A percentile compares a stretch with the other conserved stretches of the same genome.
phyloP scores from a whole-genome alignment of 1,140 invertebrate species.

The Zaprionus vittiger region DNA sequence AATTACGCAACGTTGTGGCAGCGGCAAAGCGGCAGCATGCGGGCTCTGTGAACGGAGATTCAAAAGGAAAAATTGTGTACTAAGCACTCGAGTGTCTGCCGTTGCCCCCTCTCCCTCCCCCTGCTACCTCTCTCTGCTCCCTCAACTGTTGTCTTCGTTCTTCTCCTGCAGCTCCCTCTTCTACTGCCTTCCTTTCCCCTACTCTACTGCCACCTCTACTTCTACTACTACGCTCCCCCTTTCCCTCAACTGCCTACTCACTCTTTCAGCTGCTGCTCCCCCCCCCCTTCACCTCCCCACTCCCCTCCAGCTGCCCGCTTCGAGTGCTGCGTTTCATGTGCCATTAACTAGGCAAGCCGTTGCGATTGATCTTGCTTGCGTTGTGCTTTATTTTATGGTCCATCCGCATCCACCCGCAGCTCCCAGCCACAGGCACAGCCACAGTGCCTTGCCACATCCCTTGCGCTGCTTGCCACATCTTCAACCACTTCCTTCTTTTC shows the following conservation, averaged over 20 bases:
- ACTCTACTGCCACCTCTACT: not conserved
- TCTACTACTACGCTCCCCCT: too few relatives aligned
- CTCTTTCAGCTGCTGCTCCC: not conserved
- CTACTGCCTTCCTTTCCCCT: not conserved
- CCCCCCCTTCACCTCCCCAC: not conserved
- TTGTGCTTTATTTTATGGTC: constrained; percentile 44
- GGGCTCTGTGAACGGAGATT: constrained; percentile 10
- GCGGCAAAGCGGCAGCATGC: constrained; percentile 10
- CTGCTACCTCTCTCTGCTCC: not conserved
- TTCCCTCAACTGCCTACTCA: not conserved
- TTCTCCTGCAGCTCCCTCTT: not conserved
- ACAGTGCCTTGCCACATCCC: constrained; percentile 3
- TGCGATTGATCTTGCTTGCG: constrained; percentile 75
- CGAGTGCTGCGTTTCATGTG: constrained; percentile 70
- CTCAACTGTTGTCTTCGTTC: not conserved
- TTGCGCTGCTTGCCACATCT: not conserved
- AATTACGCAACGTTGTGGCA: constrained; percentile 63
- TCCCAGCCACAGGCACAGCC: not conserved
- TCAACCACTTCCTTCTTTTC: constrained; percentile 14
- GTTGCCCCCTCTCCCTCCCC: not conserved
- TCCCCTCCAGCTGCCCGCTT: not conserved
- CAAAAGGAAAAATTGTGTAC: constrained; percentile 21
- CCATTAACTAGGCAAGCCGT: constrained; percentile 76
- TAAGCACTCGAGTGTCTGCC: not conserved
- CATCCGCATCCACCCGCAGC: not conserved